Evolutionary conservation across 2,888 invertebrate species (phyloP).

Genomic region (Buathra laborator): DNA sequence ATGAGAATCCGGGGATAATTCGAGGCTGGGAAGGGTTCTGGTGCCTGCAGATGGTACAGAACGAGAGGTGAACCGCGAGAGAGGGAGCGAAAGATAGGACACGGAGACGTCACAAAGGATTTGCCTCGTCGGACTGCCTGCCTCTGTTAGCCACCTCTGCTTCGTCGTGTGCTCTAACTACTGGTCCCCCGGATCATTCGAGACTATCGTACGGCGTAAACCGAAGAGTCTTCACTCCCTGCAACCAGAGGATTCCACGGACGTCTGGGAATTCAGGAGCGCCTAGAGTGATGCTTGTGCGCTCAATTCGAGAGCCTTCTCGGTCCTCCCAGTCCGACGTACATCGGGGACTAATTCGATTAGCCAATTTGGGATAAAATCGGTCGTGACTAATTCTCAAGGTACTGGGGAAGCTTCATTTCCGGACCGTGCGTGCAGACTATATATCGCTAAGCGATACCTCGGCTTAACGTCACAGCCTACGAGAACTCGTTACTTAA

Average conservation of each 20-base stretch:
- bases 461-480: too few relatives aligned
- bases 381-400: constrained; percentile 44
- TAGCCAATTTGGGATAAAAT: constrained; percentile 54
- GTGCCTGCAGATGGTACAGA: constrained; percentile 73
- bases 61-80: constrained; percentile 59
- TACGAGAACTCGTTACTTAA: too few relatives aligned
- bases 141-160: constrained; percentile 51
- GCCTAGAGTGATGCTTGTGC: constrained; percentile 37
- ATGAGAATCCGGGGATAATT: constrained; percentile 75
- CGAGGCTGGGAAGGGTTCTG: constrained; percentile 70
- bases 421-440: too few relatives aligned
- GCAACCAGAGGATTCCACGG: constrained; percentile 46
- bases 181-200: constrained; percentile 37
- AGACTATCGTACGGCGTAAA: constrained; percentile 45
- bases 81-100: constrained; percentile 53
- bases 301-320: constrained; percentile 52
- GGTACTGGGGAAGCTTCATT: background rate
- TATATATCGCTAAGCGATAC: too few relatives aligned
- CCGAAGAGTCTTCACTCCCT: constrained; percentile 46
- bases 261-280: constrained; percentile 59
- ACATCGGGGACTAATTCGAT: constrained; percentile 50
- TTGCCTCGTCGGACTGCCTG: constrained; percentile 54
- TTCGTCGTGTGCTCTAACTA: constrained; percentile 48
- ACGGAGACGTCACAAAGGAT: constrained; percentile 62
- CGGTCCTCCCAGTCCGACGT: constrained; percentile 3